Evolutionary conservation across 2,113 vertebrate species (phyloP).

Genomic region (Cyphotilapia sp.): DNA sequence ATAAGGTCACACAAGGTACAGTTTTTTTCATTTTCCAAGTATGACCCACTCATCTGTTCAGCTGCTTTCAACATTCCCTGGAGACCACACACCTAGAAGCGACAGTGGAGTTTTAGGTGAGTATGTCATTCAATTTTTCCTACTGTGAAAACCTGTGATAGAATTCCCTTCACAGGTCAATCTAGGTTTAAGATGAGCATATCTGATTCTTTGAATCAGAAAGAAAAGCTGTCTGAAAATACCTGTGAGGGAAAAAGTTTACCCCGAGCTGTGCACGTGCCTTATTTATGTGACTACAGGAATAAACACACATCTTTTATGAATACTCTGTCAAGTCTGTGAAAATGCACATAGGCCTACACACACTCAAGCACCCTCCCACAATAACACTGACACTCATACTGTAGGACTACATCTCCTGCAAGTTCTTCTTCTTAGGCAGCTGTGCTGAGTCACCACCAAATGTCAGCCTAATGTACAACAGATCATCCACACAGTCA

Average conservation of each 20-base stretch:
- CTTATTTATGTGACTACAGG: background rate
- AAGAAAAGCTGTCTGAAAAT: background rate
- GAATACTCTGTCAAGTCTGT: background rate
- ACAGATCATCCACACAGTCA: background rate
- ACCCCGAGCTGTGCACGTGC: background rate
- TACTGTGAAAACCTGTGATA: background rate
- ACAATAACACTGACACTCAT: background rate
- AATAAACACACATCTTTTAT: background rate
- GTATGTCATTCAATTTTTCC: background rate
- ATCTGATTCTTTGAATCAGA: background rate
- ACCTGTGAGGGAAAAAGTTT: background rate
- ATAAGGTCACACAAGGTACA: constrained; percentile 83
- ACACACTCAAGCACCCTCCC: background rate
- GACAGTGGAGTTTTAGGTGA: constrained; percentile 22
- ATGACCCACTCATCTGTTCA: constrained; percentile 68
- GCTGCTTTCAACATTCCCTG: constrained; percentile 56
- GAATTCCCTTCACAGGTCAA: background rate
- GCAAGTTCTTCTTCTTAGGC: background rate
- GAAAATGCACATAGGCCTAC: background rate
- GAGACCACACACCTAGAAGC: background rate
- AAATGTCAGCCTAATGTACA: background rate
- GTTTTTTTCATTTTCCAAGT: constrained; percentile 76
- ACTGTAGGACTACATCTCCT: background rate
- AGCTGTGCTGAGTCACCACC: background rate
- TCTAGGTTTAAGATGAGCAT: background rate